Evolutionary conservation across 2,797 vertebrate genomes (phyloP).

Genomic region (Sebastes melanostomus): DNA sequence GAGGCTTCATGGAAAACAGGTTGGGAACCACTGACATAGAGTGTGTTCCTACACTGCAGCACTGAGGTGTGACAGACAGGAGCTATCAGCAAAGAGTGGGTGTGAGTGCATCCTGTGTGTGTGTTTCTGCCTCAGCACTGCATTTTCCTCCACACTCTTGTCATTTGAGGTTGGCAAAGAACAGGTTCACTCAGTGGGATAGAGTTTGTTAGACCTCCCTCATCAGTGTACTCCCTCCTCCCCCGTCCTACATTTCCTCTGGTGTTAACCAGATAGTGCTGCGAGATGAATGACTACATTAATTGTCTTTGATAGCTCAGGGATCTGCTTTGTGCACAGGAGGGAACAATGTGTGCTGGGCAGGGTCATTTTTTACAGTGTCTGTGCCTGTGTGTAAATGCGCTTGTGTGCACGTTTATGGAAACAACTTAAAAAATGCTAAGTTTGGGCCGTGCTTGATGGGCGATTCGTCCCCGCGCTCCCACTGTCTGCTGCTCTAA

Average conservation of each 20-base stretch:
- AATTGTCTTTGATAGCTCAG: conserved; percentile 67
- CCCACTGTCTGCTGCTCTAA: conserved; percentile 47
- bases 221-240: conserved; percentile 21
- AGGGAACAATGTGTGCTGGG: conserved; percentile 15
- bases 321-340: conserved; percentile 44
- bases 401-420: not conserved
- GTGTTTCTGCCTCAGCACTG: conserved; percentile 9
- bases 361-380: conserved; percentile 35
- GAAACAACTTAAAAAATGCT: conserved; percentile 15
- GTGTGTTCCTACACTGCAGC: not conserved
- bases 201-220: conserved; percentile 48
- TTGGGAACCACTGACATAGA: not conserved
- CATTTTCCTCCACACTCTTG: conserved; percentile 26
- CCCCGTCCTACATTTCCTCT: conserved; percentile 42
- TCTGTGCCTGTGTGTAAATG: conserved; percentile 11
- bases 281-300: conserved; percentile 61
- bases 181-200: conserved; percentile 23
- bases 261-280: conserved; percentile 57
- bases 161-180: conserved; percentile 24
- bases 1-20: too few relatives aligned
- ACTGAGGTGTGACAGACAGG: conserved; percentile 14
- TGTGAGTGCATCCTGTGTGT: conserved; percentile 10
- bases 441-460: conserved; percentile 20
- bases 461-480: conserved; percentile 23
- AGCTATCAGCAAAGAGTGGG: not conserved